Base-by-base conservation (phyloP, 2,888 invertebrate genomes). In the Ferrisia virgata region DNA sequence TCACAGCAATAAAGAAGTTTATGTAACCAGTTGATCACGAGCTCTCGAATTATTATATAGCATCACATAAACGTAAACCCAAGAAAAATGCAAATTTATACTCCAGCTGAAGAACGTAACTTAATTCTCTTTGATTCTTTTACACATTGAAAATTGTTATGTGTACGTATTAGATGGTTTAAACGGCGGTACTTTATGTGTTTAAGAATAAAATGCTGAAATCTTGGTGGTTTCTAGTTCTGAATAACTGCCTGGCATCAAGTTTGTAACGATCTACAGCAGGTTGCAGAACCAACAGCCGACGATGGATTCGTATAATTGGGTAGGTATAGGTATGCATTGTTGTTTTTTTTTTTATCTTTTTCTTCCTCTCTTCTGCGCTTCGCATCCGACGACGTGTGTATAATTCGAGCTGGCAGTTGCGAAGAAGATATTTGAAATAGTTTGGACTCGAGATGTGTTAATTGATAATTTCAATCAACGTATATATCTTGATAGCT, bases 201-300 rank as follows among this genome's bases (percentile, higher is more conserved):
- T 36, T 36, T 18, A 36, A 18, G 36, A 36, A 76, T 76, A 76
- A n/a, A 76, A 76, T 36, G 72, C 72, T 36, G 36, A 76, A 76
- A 76, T 76, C 36, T 18, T 76, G 72, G 33, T 76, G 36, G 33
- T n/a, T 76, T 76, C 72, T 36, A 36, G 72, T 76, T 76, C n/a
- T 76, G 18, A 76, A 76, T 76, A 76, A 76, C 72, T 36, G 72
- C 36, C 72, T 36, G 36, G 36, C 36, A 76, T 76, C 72, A 76
- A 76, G 72, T 76, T 76, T 33, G 72, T 76, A 76, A 76, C 72
- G 72, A 76, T 76, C 72, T 76, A 76, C 72, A 76, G 72, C 72
- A 36, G 72, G 36, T 76, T 76, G 69, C 6, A 18, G 8, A 22
- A 36, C 18, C 72, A 6, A 18, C 36, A n/a, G 72, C 36, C 36